Conservation (phyloP, 2,113 vertebrate species). For the Mus pahari region DNA sequence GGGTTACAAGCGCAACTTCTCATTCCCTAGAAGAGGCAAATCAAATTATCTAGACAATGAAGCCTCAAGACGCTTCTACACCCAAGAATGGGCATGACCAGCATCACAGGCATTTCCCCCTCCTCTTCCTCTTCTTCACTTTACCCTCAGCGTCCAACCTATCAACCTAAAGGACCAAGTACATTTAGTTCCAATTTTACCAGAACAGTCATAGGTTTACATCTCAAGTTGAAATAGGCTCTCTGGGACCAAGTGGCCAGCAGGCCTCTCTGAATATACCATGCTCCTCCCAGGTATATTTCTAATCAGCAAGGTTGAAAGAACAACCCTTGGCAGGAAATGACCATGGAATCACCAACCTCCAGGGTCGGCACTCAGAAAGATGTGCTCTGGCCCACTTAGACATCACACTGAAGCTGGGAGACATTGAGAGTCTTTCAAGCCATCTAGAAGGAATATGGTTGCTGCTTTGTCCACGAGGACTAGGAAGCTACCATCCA, state of each 20-base stretch:
- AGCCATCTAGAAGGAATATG: background rate
- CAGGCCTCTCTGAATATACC: background rate
- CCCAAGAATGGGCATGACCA: background rate
- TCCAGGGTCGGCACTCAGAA: background rate
- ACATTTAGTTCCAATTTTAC: background rate
- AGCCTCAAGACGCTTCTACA: accelerated
- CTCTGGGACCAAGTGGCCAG: background rate
- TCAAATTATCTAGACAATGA: background rate
- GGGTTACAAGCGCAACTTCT: background rate
- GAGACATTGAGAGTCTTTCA: background rate
- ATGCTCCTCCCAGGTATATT: background rate
- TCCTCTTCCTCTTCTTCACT: background rate
- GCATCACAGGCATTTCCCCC: background rate
- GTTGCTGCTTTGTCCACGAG: background rate
- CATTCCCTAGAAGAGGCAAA: background rate
- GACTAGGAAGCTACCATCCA: background rate
- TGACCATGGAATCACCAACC: background rate
- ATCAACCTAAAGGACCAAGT: background rate
- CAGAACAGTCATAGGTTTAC: background rate
- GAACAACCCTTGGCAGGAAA: background rate
- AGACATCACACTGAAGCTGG: background rate
- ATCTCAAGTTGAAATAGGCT: background rate
- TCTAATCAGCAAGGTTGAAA: background rate
- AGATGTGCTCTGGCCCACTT: background rate
- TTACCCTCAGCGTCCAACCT: background rate